These are phyloP conservation scores for Pseudochirops cupreus DNA, from an alignment of 2,797 vertebrate species.

Conservation along the genomic window DNA sequence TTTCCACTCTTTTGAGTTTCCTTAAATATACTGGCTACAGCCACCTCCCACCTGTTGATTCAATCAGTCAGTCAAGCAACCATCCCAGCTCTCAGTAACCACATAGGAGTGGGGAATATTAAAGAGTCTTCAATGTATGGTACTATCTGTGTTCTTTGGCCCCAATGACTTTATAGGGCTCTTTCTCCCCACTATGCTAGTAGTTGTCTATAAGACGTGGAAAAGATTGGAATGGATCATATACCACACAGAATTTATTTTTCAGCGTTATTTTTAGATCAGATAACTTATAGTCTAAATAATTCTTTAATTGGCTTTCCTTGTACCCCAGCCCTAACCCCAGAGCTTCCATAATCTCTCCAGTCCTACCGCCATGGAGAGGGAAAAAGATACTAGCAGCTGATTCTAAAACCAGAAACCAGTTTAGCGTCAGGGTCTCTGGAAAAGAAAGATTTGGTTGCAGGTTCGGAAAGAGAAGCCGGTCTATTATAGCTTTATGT, in stretches of 20 bases:
- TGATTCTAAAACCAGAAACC: neutral
- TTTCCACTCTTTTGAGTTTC: neutral
- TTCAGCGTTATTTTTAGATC: neutral
- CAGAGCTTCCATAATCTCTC: neutral
- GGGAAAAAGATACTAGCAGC: neutral
- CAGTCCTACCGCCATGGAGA: neutral
- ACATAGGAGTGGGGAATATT: neutral
- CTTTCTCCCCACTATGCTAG: neutral
- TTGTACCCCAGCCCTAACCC: neutral
- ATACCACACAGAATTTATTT: neutral
- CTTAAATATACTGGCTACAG: neutral
- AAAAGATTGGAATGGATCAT: neutral
- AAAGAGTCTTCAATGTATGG: neutral
- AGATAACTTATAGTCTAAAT: neutral
- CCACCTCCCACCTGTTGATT: neutral
- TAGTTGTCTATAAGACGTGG: neutral
- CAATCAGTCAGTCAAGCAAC: neutral
- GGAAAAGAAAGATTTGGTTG: too few relatives aligned
- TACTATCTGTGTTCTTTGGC: neutral
- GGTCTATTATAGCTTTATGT: too few relatives aligned
- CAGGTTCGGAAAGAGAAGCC: too few relatives aligned
- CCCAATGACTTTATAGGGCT: neutral
- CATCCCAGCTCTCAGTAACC: neutral
- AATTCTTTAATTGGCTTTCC: neutral
- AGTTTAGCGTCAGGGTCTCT: neutral